Conservation (phyloP, 1,140 invertebrate genomes). For the Formica exsecta region DNA sequence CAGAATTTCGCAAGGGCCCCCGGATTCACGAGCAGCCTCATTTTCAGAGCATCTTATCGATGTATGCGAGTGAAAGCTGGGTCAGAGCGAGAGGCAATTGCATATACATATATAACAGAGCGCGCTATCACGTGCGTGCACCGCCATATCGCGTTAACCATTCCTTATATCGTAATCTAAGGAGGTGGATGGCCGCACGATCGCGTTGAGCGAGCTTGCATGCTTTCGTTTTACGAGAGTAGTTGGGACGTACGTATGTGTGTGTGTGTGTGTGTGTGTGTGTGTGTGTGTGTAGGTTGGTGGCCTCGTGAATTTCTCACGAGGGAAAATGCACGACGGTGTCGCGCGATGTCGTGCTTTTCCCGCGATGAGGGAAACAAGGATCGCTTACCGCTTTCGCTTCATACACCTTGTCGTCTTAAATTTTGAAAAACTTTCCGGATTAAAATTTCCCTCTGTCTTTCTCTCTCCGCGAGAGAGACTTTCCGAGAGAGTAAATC, state of each 20-base stretch:
- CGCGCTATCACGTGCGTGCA: slow-evolving; percentile 78
- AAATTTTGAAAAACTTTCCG: slow-evolving; percentile 38
- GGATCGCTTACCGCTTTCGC: slow-evolving; percentile 1
- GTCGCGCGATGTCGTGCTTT: slow-evolving; percentile 30
- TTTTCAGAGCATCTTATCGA: slow-evolving; percentile 50
- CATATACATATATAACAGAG: slow-evolving; percentile 34
- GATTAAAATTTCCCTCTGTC: slow-evolving; percentile 17
- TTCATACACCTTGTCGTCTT: slow-evolving; percentile 40
- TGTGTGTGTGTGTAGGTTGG: slow-evolving; percentile 47
- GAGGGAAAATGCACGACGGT: slow-evolving; percentile 76
- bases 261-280: too few relatives aligned
- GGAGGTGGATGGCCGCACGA: slow-evolving; percentile 81
- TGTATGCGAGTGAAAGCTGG: slow-evolving; percentile 65
- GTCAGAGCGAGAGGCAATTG: slow-evolving; percentile 64
- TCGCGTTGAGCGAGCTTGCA: slow-evolving; percentile 75
- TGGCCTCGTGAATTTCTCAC: slow-evolving; percentile 82
- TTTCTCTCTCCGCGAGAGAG: not conserved
- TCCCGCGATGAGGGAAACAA: slow-evolving; percentile 7
- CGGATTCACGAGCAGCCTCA: slow-evolving; percentile 34
- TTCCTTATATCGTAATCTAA: slow-evolving; percentile 84
- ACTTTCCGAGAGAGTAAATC: not conserved
- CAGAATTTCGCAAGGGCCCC: not conserved
- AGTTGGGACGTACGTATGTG: slow-evolving; percentile 27
- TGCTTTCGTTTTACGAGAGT: slow-evolving; percentile 78
- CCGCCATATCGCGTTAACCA: slow-evolving; percentile 79